Conservation (phyloP, 2,113 vertebrate genomes). For the Ibidorhyncha struthersii region DNA sequence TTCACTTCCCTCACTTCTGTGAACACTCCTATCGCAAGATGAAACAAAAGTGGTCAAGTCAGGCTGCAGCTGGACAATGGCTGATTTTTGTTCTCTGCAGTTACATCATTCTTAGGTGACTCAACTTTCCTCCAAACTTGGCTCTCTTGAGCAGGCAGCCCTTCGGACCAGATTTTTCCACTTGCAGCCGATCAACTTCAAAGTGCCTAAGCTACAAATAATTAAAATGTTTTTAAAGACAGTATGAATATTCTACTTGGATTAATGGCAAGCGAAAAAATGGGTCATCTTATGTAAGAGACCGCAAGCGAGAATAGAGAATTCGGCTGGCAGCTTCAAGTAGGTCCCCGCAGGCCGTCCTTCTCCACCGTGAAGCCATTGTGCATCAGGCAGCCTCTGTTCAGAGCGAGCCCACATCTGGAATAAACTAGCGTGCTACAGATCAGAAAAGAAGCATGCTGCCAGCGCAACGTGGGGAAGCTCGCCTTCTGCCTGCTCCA, state of each 20-base stretch:
- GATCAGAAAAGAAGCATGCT: not conserved
- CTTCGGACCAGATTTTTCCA: conserved; percentile 6
- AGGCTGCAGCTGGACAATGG: not conserved
- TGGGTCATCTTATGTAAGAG: conserved; percentile 49
- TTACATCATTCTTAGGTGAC: not conserved
- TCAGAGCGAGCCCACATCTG: conserved; percentile 11
- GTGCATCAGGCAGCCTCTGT: conserved; percentile 6
- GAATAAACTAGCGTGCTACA: not conserved
- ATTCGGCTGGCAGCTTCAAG: conserved; percentile 4
- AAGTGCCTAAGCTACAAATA: conserved; percentile 27
- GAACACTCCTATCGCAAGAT: not conserved
- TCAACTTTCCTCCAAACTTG: not conserved
- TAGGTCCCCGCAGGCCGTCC: not conserved
- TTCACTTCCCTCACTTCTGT: not conserved
- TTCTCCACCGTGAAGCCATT: not conserved
- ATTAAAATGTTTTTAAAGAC: conserved; percentile 12
- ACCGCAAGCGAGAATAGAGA: not conserved
- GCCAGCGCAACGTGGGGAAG: not conserved
- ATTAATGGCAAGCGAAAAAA: not conserved
- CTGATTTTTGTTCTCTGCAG: not conserved
- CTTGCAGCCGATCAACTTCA: conserved; percentile 19
- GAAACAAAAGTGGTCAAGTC: not conserved
- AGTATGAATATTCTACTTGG: conserved; percentile 27
- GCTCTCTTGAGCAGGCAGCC: not conserved
- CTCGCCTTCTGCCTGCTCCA: not conserved